Evolutionary conservation across 1,140 invertebrate genomes (phyloP).

Genomic region (Doryteuthis pealeii): DNA sequence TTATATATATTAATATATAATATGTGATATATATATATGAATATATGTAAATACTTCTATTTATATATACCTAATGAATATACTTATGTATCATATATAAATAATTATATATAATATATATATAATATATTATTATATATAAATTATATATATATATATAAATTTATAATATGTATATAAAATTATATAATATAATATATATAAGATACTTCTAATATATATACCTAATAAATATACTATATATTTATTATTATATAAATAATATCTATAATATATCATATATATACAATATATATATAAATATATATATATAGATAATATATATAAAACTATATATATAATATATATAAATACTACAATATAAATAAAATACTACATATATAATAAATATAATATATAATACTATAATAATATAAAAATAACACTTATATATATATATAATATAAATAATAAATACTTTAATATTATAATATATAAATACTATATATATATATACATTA

Average conservation of each 20-base stretch:
- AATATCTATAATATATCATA: background rate
- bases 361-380: too few relatives aligned
- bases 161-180: background rate
- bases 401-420: background rate
- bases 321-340: background rate
- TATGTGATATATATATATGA: too few relatives aligned
- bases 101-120: too few relatives aligned
- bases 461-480: background rate
- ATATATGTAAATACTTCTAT: too few relatives aligned
- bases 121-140: too few relatives aligned
- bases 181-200: too few relatives aligned
- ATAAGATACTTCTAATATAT: background rate
- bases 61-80: too few relatives aligned
- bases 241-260: background rate
- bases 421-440: background rate
- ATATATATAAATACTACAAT: background rate
- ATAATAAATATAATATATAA: too few relatives aligned
- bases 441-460: too few relatives aligned
- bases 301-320: slow-evolving; percentile 1
- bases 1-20: too few relatives aligned
- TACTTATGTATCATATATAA: too few relatives aligned
- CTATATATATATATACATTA: background rate
- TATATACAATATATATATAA: background rate
- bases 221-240: background rate
- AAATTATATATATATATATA: too few relatives aligned